Evolutionary conservation across 2,113 vertebrate species (phyloP).

Genomic region (Hypocryptadius cinnamomeus): DNA sequence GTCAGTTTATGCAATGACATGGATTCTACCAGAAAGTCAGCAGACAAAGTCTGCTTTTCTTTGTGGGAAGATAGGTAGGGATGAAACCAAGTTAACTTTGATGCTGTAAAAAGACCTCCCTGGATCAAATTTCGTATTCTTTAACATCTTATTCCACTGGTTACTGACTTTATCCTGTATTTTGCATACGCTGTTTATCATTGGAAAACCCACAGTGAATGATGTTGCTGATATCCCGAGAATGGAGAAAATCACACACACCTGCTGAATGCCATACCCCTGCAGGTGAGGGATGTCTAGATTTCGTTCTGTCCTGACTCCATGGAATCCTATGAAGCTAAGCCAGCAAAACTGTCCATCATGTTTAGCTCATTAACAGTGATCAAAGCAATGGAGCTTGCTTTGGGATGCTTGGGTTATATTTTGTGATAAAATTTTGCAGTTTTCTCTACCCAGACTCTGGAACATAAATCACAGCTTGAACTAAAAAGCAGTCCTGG

Average conservation of each 20-base stretch:
- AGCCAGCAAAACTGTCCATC: not conserved
- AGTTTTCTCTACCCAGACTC: not conserved
- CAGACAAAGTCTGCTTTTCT: not conserved
- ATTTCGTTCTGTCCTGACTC: not conserved
- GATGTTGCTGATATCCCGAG: rapidly evolving
- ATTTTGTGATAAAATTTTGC: not conserved
- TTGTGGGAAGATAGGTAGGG: not conserved
- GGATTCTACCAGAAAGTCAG: not conserved
- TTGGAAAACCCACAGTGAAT: not conserved
- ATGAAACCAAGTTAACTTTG: not conserved
- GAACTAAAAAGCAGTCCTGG: not conserved
- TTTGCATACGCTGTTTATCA: not conserved
- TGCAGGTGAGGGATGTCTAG: not conserved
- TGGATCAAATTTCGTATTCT: not conserved
- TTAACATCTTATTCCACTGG: not conserved
- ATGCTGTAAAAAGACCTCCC: not conserved
- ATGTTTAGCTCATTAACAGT: not conserved
- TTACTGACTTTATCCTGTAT: not conserved
- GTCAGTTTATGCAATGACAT: not conserved
- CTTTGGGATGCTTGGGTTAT: not conserved
- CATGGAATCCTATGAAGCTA: not conserved
- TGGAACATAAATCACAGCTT: not conserved
- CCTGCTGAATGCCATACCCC: not conserved
- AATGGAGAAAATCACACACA: not conserved
- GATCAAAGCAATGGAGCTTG: not conserved